Conservation (phyloP, 2,888 invertebrate genomes). For the Apodemia hepburni region DNA sequence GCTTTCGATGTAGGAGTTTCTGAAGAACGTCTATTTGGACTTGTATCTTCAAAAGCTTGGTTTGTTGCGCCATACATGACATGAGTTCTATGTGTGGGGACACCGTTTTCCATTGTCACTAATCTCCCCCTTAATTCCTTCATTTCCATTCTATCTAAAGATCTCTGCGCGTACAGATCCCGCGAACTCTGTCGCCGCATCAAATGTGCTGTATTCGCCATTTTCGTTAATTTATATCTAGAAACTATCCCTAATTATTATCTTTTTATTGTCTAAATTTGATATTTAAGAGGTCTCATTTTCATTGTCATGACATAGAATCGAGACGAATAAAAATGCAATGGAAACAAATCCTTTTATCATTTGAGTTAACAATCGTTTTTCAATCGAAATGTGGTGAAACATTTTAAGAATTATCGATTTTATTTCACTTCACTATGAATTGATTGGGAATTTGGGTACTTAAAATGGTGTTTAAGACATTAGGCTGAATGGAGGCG, state of each 20-base stretch:
- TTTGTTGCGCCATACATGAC: conserved; percentile 93
- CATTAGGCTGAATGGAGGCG: conserved; percentile 33
- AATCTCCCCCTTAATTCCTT: conserved; percentile 91
- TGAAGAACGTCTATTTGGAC: conserved; percentile 61
- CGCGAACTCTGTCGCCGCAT: conserved; percentile 93
- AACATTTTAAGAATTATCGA: conserved; percentile 24
- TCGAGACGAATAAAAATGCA: conserved; percentile 30
- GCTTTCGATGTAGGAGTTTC: conserved; percentile 80
- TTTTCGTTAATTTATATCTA: conserved; percentile 48
- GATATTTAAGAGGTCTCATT: conserved; percentile 41
- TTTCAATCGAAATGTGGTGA: conserved; percentile 23
- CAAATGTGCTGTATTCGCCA: conserved; percentile 95
- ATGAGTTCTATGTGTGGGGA: conserved; percentile 61
- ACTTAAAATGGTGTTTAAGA: conserved; percentile 19
- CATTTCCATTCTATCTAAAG: conserved; percentile 91
- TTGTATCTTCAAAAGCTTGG: conserved; percentile 85
- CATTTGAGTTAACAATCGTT: conserved; percentile 3
- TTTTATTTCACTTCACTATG: conserved; percentile 36
- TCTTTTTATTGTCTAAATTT: conserved; percentile 31
- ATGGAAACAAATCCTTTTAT: neutral
- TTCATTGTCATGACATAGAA: conserved; percentile 66
- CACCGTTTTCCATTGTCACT: conserved; percentile 85
- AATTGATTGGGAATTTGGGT: conserved; percentile 23
- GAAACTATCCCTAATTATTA: conserved; percentile 34
- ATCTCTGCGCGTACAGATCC: conserved; percentile 89